A percentile compares a stretch with the other conserved stretches of the same genome.
phyloP scores from a whole-genome alignment of 2,113 vertebrate genomes.

The Mus spicilegus region DNA sequence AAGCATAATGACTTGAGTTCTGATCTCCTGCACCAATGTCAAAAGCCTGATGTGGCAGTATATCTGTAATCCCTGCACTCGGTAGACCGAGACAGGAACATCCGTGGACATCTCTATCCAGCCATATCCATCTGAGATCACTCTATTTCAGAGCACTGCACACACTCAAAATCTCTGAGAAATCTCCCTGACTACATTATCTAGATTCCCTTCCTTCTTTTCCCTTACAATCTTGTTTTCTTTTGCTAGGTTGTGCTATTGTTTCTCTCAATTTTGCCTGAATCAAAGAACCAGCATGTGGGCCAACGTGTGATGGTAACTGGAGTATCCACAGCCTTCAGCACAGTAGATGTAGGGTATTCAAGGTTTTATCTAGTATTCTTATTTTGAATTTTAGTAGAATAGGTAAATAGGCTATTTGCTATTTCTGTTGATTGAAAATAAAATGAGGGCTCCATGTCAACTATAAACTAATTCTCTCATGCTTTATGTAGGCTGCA shows the following conservation, averaged over 20 bases:
- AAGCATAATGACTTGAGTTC: background rate
- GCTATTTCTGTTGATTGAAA: background rate
- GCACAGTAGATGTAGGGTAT: background rate
- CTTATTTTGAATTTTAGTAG: background rate
- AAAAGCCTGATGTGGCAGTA: background rate
- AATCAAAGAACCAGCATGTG: background rate
- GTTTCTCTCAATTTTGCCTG: background rate
- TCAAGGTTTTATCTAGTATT: background rate
- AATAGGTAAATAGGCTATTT: background rate
- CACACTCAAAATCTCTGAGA: background rate
- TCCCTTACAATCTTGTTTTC: background rate
- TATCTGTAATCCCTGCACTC: no score
- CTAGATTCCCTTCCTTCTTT: background rate
- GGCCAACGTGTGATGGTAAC: fast-evolving
- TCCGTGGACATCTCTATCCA: fast-evolving
- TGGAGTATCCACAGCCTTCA: background rate
- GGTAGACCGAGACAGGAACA: background rate
- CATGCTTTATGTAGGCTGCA: background rate
- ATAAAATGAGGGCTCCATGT: background rate
- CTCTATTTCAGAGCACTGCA: fast-evolving
- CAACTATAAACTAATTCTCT: background rate
- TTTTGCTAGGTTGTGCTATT: background rate
- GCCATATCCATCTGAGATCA: background rate
- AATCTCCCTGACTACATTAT: no score
- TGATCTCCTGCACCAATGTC: background rate